phyloP scores from a whole-genome alignment of 1,140 invertebrate species.

The Cyphomyrmex costatus region DNA sequence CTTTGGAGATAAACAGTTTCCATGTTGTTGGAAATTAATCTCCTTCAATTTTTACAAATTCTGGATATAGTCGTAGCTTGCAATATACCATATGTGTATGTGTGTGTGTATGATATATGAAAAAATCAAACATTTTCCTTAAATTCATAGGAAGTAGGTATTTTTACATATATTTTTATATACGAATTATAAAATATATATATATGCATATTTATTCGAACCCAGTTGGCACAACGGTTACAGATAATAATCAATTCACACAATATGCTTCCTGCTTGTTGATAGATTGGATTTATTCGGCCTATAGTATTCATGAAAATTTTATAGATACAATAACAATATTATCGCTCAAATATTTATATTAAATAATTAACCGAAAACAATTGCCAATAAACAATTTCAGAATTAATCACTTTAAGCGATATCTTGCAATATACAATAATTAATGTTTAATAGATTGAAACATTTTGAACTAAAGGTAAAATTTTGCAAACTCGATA shows the following conservation, averaged over 20 bases:
- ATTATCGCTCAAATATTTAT: conserved; percentile 35
- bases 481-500: conserved; percentile 4
- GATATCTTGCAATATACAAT: conserved; percentile 1
- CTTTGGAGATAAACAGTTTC: neutral
- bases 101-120: no score
- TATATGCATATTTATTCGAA: neutral
- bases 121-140: neutral
- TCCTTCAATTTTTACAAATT: neutral
- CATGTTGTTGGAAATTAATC: neutral
- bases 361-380: conserved; percentile 37
- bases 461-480: neutral
- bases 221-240: neutral
- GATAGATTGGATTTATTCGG: conserved; percentile 41
- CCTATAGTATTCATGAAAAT: neutral
- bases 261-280: conserved; percentile 17
- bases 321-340: conserved; percentile 29
- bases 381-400: conserved; percentile 39
- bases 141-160: neutral
- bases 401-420: conserved; percentile 42
- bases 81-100: no score
- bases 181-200: neutral
- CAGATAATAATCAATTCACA: conserved; percentile 45
- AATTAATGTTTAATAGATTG: conserved; percentile 15
- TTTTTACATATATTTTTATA: conserved; percentile 23
- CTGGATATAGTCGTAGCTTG: neutral